Conservation (phyloP, 2,888 invertebrate species). For the Mesorhabditis spiculigera region DNA sequence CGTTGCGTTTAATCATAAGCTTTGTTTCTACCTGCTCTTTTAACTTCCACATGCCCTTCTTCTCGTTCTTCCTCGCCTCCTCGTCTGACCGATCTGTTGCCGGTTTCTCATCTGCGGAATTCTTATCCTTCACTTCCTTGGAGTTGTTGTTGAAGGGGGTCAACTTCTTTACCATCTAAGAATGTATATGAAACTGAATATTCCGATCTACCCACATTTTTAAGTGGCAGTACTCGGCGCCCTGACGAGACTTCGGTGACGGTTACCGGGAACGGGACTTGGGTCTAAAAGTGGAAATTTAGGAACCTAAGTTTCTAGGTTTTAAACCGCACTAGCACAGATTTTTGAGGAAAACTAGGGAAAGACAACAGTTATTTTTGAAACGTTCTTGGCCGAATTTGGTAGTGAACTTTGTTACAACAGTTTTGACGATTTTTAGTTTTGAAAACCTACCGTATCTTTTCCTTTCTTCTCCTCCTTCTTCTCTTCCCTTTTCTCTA, state of each 20-base stretch:
- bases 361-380: no score
- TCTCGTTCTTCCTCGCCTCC: conserved; percentile 2
- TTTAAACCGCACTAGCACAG: no score
- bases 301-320: no score
- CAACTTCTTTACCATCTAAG: background rate
- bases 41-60: conserved; percentile 1
- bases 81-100: background rate
- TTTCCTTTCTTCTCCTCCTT: no score
- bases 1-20: no score
- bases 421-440: no score
- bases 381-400: no score
- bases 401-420: no score
- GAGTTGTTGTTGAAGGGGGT: background rate
- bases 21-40: background rate
- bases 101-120: background rate
- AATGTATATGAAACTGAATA: background rate
- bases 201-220: background rate
- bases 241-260: conserved; percentile 3
- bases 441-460: no score
- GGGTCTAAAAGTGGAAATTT: no score
- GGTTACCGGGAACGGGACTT: background rate
- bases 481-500: no score
- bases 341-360: no score
- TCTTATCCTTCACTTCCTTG: conserved; percentile 5
- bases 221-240: background rate